Evolutionary conservation across 1,140 invertebrate species (phyloP), one percentile per base, ranked within the genome.

Genomic region (Littorina saxatilis): DNA sequence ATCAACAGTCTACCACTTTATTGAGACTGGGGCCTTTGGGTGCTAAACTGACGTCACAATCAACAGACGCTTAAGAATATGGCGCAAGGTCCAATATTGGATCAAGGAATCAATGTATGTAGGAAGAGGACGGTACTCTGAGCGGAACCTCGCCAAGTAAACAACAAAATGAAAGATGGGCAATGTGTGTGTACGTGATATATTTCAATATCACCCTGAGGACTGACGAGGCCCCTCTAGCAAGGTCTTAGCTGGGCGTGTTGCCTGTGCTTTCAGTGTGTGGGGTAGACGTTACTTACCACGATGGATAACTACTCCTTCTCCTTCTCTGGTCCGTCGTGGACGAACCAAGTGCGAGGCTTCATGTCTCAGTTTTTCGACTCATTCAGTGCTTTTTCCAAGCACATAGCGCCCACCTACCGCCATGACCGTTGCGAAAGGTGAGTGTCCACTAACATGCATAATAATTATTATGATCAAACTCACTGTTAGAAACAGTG

Each of bases 361-460:
- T 90, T 89, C 72, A 47, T 91, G 58, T 96, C 96, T 15, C 97
- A 98, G 91, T 98, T 98, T 88, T 98, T 96, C 90, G 97, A 98
- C 91, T 92, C 98, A 52, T 99, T 98, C 92, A 98, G 97, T 90
- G 97, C 98, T 93, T 99, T 99, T 91, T 97, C 97, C 90, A 96
- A 96, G 93, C 98, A 98, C 88, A 97, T 98, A 79, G 96, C 97
- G 29, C 97, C 97, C 40, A 97, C 97, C 82, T 98, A 98, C 93
- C 96, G 98, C 92, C 97, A 99, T 94, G 97, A 98, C 91, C 94
- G 97, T 74, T 98, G 97, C 92, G 98, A 99, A 94, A 96, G 97
- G 96, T 97, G 94, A 47, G 43, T 47, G 43, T 47, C 5, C 43
- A 47, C 43, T 47, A 47, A 5, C 43, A 17, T 47, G 27, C 72